Conservation (phyloP, 2,888 invertebrate species). For the Tortricodes alternella region DNA sequence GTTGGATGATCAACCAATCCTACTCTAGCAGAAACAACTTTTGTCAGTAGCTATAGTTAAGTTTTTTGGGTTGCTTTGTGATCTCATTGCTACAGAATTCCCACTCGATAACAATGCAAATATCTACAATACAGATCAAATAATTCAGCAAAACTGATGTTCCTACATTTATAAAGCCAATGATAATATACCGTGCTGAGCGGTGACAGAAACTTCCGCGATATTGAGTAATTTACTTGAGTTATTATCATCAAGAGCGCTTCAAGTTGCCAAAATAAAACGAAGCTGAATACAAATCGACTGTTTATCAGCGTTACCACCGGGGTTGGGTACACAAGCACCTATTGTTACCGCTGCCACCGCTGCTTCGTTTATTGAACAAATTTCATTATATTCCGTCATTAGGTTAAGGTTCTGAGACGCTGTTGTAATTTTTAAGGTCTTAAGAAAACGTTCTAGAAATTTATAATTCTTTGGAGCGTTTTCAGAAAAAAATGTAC, state of each 20-base stretch:
- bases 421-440: neutral
- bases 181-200: neutral
- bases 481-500: too few relatives aligned
- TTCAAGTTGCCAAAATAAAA: constrained; percentile 49
- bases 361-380: neutral
- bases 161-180: neutral
- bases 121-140: neutral
- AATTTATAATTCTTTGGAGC: too few relatives aligned
- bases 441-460: neutral
- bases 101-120: neutral
- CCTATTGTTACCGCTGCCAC: neutral
- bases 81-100: neutral
- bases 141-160: neutral
- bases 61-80: too few relatives aligned
- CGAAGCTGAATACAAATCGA: constrained; percentile 58
- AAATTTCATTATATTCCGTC: neutral
- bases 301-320: constrained; percentile 44
- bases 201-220: constrained; percentile 26
- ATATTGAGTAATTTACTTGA: constrained; percentile 44
- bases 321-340: constrained; percentile 17
- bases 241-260: constrained; percentile 50
- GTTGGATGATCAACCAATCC: too few relatives aligned
- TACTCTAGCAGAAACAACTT: too few relatives aligned
- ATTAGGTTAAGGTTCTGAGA: neutral
- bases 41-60: too few relatives aligned